Evolutionary conservation across 2,113 vertebrate genomes (phyloP).

Genomic region (Paramisgurnus dabryanus): DNA sequence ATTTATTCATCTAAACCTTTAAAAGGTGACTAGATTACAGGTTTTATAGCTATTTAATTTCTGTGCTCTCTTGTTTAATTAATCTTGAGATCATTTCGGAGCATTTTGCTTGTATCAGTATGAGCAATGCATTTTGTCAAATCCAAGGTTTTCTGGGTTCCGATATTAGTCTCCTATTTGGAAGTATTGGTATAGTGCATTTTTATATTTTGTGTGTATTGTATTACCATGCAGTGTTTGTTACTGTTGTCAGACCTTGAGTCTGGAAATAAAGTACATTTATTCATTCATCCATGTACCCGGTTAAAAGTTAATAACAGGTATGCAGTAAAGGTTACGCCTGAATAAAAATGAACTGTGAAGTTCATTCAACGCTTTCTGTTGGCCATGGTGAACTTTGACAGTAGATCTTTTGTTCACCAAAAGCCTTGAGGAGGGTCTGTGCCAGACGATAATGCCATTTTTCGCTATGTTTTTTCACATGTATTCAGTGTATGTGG

Average conservation of each 20-base stretch:
- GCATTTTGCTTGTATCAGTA: not conserved
- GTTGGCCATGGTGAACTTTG: not conserved
- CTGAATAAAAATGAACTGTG: not conserved
- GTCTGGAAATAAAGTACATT: no score
- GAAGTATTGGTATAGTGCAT: no score
- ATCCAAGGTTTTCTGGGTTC: no score
- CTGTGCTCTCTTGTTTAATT: not conserved
- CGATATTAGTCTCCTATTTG: no score
- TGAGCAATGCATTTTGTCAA: not conserved
- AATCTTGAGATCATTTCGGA: not conserved
- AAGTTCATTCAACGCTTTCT: not conserved
- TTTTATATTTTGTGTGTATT: no score
- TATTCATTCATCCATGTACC: no score
- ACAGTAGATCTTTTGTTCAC: slow-evolving; percentile 35
- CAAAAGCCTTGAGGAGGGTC: not conserved
- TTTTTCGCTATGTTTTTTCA: slow-evolving; percentile 10
- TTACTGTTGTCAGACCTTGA: no score
- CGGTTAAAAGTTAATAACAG: not conserved
- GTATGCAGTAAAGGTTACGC: not conserved
- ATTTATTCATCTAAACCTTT: slow-evolving; percentile 26
- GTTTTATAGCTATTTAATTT: not conserved
- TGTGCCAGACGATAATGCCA: slow-evolving; percentile 15
- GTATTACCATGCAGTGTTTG: no score
- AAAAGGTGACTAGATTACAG: not conserved
- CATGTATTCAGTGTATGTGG: not conserved